phyloP scores from a whole-genome alignment of 1,140 invertebrate genomes.

The Pseudomyrmex flavicornis region DNA sequence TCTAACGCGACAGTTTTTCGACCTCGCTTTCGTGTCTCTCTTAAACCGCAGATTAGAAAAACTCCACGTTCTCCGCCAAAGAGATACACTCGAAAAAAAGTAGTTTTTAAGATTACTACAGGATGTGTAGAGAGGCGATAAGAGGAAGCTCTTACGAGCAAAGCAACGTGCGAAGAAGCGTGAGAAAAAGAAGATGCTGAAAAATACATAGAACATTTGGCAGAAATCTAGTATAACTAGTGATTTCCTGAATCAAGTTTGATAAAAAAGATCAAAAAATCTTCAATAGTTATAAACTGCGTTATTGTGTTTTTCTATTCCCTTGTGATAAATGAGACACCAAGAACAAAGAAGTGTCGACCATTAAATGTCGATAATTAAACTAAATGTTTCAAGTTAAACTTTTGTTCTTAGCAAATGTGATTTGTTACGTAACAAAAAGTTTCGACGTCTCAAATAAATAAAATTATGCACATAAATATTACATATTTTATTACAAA shows the following conservation, averaged over 20 bases:
- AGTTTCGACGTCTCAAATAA: background rate
- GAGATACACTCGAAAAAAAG: constrained; percentile 9
- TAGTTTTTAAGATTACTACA: constrained; percentile 43
- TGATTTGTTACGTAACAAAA: background rate
- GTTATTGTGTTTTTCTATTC: background rate
- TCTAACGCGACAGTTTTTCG: background rate
- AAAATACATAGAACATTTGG: background rate
- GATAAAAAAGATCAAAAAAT: background rate
- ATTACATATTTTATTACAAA: too few relatives aligned
- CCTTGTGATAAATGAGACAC: background rate
- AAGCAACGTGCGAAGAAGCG: background rate
- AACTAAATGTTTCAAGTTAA: background rate
- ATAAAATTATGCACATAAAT: too few relatives aligned
- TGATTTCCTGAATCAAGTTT: background rate
- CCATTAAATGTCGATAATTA: background rate
- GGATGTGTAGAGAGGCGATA: constrained; percentile 1
- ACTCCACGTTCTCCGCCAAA: background rate
- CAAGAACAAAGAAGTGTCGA: background rate
- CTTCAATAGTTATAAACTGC: background rate
- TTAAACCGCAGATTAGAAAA: constrained; percentile 62
- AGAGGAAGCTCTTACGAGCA: background rate
- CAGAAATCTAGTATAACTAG: background rate
- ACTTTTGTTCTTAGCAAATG: background rate
- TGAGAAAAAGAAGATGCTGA: constrained; percentile 5
- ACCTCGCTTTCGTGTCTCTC: background rate